These are phyloP conservation scores for Diploscapter pachys DNA, from an alignment of 1,140 invertebrate species.

Conservation along the genomic window DNA sequence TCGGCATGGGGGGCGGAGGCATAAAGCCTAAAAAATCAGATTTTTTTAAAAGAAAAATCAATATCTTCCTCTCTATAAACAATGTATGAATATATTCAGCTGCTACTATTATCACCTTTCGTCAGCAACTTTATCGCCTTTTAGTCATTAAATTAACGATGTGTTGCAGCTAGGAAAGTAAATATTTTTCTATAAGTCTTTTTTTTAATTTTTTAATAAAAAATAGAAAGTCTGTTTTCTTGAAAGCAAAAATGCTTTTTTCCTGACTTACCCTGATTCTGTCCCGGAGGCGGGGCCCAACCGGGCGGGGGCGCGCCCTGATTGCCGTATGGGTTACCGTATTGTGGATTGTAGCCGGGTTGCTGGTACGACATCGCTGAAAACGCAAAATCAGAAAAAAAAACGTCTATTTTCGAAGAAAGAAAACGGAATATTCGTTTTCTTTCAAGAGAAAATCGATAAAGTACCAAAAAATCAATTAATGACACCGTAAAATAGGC, in stretches of 20 bases:
- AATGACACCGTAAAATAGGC: too few relatives aligned
- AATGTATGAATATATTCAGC: neutral
- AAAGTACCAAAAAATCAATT: too few relatives aligned
- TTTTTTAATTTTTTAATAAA: too few relatives aligned
- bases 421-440: too few relatives aligned
- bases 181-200: neutral
- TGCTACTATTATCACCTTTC: neutral
- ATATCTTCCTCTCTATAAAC: neutral
- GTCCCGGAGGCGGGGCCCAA: neutral
- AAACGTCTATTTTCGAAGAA: too few relatives aligned
- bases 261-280: constrained; percentile 9
- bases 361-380: constrained; percentile 17
- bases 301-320: constrained; percentile 17
- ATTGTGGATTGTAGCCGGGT: constrained; percentile 22
- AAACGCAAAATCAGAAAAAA: neutral
- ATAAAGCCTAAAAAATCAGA: neutral
- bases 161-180: neutral
- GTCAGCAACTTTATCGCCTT: too few relatives aligned
- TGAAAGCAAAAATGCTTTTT: neutral
- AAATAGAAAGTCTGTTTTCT: too few relatives aligned
- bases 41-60: neutral
- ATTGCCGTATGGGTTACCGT: constrained; percentile 9
- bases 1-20: neutral
- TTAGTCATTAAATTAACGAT: neutral
- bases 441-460: too few relatives aligned